Evolutionary conservation across 2,888 invertebrate species (phyloP), one percentile per base, ranked within the genome.

Genomic region (Neoascia interrupta): DNA sequence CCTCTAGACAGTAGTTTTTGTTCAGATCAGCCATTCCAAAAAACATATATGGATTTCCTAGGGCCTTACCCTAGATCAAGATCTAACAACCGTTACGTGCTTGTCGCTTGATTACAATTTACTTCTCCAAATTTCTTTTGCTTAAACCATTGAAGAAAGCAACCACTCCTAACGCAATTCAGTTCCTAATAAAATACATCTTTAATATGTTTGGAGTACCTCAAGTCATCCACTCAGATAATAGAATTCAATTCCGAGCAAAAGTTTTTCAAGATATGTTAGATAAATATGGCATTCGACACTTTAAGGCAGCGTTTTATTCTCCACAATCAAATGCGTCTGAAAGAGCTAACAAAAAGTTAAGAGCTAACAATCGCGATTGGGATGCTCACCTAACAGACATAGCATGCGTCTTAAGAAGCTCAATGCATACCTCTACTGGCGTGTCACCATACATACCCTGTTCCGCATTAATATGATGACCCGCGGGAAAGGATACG

Each of bases 181-280:
- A 56, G 8, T 28, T 16, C 0, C 5, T 49, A 1, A 1, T 16
- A 11, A 16, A 56, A 11, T 11, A 26, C 1, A 5, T 56, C 0
- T 56, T 39, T 2, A 6, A 45, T 4, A n/a, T 23, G 31, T 43
- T 45, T 1, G 34, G 58, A 5, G 53, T 82, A 15, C 53, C 51
- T 1, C 3, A 41, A 5, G 37, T 81, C 0, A 47, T 82, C 1
- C 31, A 45, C 8, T 66, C 73, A 1, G 84, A 85, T 13, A 85
- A 85, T 68, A 84, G 84, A n/a, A n/a, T n/a, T n/a, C 83, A 84
- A 54, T 84, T 83, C 56, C 11, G 51, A 0, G 21, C 81, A 0
- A 81, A 76, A 16, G 26, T 53, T 6, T 83, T 82, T 36, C 19
- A 81, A 10, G 5, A n/a, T n/a, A n/a, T n/a, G n/a, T n/a, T 82